Evolutionary conservation across 2,113 vertebrate species (phyloP).

Genomic region (Tragelaphus imberbis): DNA sequence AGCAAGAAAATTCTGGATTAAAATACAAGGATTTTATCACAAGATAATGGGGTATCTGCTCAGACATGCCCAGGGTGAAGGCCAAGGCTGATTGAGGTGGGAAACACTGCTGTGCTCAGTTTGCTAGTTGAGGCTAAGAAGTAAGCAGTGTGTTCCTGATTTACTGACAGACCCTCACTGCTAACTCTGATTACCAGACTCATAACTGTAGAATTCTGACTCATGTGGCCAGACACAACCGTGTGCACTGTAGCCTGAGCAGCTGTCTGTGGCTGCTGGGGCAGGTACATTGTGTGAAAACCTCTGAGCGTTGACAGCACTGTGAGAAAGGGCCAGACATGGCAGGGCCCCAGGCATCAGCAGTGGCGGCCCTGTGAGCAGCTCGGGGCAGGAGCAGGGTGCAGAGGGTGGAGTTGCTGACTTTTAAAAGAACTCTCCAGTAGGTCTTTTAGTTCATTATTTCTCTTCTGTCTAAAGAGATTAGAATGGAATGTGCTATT

Average conservation of each 20-base stretch:
- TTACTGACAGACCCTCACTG: background rate
- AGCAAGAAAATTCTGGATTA: background rate
- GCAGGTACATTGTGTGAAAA: background rate
- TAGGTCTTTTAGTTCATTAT: background rate
- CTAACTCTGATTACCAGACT: background rate
- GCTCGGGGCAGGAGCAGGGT: accelerated
- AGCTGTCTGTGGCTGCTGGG: background rate
- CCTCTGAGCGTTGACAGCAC: background rate
- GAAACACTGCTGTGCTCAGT: background rate
- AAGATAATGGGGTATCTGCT: background rate
- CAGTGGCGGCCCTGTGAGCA: background rate
- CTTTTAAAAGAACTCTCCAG: background rate
- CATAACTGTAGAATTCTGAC: background rate
- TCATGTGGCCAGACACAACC: too few relatives aligned
- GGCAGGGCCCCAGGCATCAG: background rate
- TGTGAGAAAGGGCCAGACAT: background rate
- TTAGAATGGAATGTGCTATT: background rate
- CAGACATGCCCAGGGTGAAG: background rate
- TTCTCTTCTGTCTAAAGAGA: background rate
- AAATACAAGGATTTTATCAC: background rate
- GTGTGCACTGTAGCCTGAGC: accelerated
- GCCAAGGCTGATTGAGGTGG: background rate
- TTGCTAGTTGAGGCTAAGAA: background rate
- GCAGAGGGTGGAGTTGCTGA: too few relatives aligned
- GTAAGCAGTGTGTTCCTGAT: background rate